phyloP scores from a whole-genome alignment of 2,888 invertebrate genomes.

The Clistopyga incitator region DNA sequence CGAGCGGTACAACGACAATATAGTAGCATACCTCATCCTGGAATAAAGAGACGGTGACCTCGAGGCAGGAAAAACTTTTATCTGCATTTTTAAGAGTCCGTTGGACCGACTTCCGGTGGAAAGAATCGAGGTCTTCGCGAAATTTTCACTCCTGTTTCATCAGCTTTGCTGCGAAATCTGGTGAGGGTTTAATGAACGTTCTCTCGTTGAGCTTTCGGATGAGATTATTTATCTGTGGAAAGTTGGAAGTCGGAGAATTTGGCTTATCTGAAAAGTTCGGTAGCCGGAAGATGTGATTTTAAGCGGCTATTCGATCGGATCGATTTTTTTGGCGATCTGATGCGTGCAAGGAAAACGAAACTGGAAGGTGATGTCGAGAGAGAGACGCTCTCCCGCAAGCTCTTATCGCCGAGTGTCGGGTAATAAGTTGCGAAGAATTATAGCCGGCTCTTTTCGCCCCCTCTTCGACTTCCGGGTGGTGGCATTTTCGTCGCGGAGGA shows the following conservation, averaged over 20 bases:
- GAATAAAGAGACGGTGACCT: not conserved
- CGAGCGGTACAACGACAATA: not conserved
- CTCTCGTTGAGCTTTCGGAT: not conserved
- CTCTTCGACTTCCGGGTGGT: constrained; percentile 17
- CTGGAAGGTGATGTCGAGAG: not conserved
- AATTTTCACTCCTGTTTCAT: too few relatives aligned
- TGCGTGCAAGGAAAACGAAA: too few relatives aligned
- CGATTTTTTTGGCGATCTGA: too few relatives aligned
- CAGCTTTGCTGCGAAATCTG: too few relatives aligned
- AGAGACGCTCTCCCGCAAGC: not conserved
- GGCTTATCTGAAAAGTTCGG: too few relatives aligned
- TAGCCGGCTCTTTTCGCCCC: not conserved
- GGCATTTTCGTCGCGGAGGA: constrained; percentile 43
- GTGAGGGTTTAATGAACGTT: too few relatives aligned
- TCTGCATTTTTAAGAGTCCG: too few relatives aligned
- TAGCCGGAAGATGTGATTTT: too few relatives aligned
- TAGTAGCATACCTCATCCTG: not conserved
- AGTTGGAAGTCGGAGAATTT: not conserved
- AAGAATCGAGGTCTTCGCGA: too few relatives aligned
- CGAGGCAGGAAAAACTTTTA: constrained; percentile 51
- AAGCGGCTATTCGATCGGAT: too few relatives aligned
- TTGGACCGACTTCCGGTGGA: constrained; percentile 5
- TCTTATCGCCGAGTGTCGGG: not conserved
- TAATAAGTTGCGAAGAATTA: not conserved
- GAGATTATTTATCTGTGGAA: not conserved